phyloP scores from a whole-genome alignment of 2,888 invertebrate genomes.

The Cerceris ruficornis region DNA sequence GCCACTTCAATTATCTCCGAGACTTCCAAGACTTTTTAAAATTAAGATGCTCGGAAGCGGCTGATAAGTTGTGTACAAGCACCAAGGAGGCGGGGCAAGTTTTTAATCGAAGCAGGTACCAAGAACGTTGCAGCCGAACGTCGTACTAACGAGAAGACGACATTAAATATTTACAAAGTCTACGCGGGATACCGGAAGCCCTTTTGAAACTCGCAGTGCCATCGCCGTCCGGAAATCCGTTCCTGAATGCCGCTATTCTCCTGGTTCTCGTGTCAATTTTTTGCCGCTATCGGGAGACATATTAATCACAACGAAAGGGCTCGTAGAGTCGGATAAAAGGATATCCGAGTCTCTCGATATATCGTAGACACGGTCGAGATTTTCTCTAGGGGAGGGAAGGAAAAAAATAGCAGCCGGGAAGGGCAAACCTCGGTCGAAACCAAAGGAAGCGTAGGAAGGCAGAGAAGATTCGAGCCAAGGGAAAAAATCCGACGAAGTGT shows the following conservation, averaged over 20 bases:
- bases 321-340: not conserved
- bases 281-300: conserved; percentile 9
- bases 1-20: too few species aligned
- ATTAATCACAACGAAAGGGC: conserved; percentile 45
- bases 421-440: not conserved
- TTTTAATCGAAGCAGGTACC: not conserved
- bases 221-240: not conserved
- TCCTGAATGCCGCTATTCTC: not conserved
- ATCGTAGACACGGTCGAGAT: conserved; percentile 29
- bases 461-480: conserved; percentile 38
- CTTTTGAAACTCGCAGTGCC: conserved; percentile 8
- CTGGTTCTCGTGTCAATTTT: not conserved
- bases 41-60: too few species aligned
- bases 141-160: conserved; percentile 1
- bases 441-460: not conserved
- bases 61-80: too few species aligned
- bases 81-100: not conserved
- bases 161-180: conserved; percentile 47
- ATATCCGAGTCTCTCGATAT: conserved; percentile 9
- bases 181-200: conserved; percentile 6
- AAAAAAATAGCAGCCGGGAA: not conserved
- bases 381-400: conserved; percentile 10
- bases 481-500: conserved; percentile 64
- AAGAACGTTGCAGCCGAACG: not conserved
- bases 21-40: too few species aligned